Evolutionary conservation across 2,113 vertebrate species (phyloP).

Genomic region (Menura novaehollandiae): DNA sequence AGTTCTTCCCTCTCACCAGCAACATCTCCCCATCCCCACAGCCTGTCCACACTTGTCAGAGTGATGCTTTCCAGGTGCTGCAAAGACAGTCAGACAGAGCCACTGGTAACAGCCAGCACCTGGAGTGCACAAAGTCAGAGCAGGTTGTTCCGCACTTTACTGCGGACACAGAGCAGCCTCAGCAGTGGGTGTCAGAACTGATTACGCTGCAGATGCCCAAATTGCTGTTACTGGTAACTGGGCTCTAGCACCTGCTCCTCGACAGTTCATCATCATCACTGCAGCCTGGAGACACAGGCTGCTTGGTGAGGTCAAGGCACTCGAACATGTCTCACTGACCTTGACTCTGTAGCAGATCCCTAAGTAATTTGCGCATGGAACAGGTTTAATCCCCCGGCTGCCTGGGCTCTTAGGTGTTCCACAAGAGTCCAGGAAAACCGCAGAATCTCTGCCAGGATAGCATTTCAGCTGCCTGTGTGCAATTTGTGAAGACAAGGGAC

Average conservation of each 20-base stretch:
- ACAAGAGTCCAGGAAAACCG: background rate
- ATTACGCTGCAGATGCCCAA: background rate
- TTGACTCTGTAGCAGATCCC: background rate
- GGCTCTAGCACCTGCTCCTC: background rate
- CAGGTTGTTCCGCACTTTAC: background rate
- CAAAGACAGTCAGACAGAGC: background rate
- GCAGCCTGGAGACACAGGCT: background rate
- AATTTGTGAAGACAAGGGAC: background rate
- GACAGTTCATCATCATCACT: background rate
- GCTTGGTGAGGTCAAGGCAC: background rate
- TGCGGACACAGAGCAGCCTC: background rate
- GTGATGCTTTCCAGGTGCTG: background rate
- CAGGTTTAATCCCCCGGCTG: background rate
- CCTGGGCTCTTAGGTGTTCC: background rate
- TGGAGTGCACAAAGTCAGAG: background rate
- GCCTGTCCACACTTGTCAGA: background rate
- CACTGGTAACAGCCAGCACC: background rate
- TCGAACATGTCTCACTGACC: fast-evolving
- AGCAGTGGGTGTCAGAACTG: background rate
- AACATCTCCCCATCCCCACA: background rate
- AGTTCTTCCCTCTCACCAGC: background rate
- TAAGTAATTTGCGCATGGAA: background rate
- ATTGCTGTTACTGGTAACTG: background rate
- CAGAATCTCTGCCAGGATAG: background rate
- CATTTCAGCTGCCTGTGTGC: background rate